Conservation (phyloP, 2,797 vertebrate genomes). For the Phalloptychus januarius region DNA sequence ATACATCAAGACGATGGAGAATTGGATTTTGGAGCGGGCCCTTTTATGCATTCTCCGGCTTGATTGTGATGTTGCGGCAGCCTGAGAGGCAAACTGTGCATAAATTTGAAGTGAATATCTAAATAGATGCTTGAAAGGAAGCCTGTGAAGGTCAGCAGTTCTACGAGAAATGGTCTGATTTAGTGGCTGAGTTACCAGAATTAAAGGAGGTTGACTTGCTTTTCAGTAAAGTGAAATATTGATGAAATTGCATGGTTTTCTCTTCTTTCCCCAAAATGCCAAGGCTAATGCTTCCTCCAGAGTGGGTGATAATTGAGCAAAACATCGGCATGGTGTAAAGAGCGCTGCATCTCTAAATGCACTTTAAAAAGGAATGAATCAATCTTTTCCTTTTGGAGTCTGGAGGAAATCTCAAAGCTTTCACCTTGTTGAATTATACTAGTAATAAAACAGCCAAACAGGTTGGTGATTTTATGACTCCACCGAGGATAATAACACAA, state of each 20-base stretch:
- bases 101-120: slow-evolving; percentile 75
- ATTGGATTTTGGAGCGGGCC: slow-evolving; percentile 67
- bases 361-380: background rate
- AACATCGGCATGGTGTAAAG: background rate
- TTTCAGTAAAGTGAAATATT: slow-evolving; percentile 20
- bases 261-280: slow-evolving; percentile 16
- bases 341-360: background rate
- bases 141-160: slow-evolving; percentile 71
- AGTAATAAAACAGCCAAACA: background rate
- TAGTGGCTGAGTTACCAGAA: slow-evolving; percentile 61
- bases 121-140: slow-evolving; percentile 72
- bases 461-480: background rate
- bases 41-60: slow-evolving; percentile 74
- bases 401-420: background rate
- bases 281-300: slow-evolving; percentile 14
- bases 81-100: slow-evolving; percentile 71
- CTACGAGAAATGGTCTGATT: slow-evolving; percentile 47
- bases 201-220: slow-evolving; percentile 38
- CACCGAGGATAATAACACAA: background rate
- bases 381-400: background rate
- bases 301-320: slow-evolving; percentile 17
- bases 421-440: background rate
- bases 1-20: slow-evolving; percentile 61
- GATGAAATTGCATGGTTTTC: slow-evolving; percentile 21
- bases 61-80: slow-evolving; percentile 65